phyloP scores from a whole-genome alignment of 2,888 invertebrate genomes.

The Urechis unicinctus region DNA sequence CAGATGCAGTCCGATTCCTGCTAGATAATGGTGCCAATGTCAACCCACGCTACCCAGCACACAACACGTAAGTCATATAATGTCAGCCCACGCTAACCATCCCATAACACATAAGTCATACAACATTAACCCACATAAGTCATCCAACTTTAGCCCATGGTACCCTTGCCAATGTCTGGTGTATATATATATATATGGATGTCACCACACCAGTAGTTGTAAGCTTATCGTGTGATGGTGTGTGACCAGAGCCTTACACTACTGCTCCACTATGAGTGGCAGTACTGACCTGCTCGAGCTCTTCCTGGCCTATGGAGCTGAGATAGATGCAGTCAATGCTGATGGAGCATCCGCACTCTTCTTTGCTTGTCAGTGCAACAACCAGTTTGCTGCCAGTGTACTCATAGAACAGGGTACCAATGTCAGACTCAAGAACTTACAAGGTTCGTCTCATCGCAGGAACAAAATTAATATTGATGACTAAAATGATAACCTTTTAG shows the following conservation, averaged over 20 bases:
- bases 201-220: too few species aligned
- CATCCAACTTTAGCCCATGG: neutral
- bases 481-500: neutral
- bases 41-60: slow-evolving; percentile 37
- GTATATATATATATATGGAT: too few species aligned
- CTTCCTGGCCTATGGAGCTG: slow-evolving; percentile 35
- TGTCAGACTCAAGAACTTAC: slow-evolving; percentile 35
- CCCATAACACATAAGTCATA: slow-evolving; percentile 36
- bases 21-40: slow-evolving; percentile 40
- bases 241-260: slow-evolving; percentile 37
- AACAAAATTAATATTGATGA: neutral
- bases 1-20: slow-evolving; percentile 38
- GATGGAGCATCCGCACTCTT: slow-evolving; percentile 43
- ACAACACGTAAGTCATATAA: slow-evolving; percentile 37
- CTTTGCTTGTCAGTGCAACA: slow-evolving; percentile 43
- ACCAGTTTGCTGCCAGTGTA: slow-evolving; percentile 40
- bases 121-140: neutral
- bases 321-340: slow-evolving; percentile 37
- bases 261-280: slow-evolving; percentile 37
- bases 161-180: neutral
- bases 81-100: slow-evolving; percentile 36
- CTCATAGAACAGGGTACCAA: slow-evolving; percentile 38
- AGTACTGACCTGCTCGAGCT: slow-evolving; percentile 39
- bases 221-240: too few species aligned
- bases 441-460: slow-evolving; percentile 23